phyloP scores from a whole-genome alignment of 2,888 invertebrate genomes.

The Panorpa germanica region DNA sequence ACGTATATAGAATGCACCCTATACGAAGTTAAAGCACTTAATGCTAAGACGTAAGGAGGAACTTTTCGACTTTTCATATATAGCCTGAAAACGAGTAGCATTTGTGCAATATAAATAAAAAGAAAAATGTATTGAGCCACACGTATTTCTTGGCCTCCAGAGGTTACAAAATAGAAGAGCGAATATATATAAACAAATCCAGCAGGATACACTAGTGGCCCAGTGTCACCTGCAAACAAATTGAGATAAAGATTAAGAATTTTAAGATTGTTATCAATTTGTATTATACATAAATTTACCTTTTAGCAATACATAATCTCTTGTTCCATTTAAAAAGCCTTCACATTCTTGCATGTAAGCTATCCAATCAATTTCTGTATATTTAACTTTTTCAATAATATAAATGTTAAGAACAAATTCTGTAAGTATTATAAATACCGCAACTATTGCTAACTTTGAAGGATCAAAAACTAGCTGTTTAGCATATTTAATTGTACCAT shows the following conservation, averaged over 20 bases:
- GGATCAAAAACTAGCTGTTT: constrained; percentile 46
- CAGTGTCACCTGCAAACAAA: constrained; percentile 59
- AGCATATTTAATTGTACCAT: constrained; percentile 30
- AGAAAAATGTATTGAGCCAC: constrained; percentile 89
- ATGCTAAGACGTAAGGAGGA: constrained; percentile 78
- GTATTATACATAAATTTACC: no score
- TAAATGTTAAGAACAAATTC: constrained; percentile 60
- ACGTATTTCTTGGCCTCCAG: constrained; percentile 58
- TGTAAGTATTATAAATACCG: constrained; percentile 41
- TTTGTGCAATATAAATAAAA: constrained; percentile 57
- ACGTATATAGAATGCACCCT: constrained; percentile 96
- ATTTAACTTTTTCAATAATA: constrained; percentile 55
- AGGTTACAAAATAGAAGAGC: constrained; percentile 66
- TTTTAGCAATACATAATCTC: constrained; percentile 71
- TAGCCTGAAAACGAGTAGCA: constrained; percentile 65
- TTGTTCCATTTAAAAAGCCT: constrained; percentile 87
- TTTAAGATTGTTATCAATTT: no score
- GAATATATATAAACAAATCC: constrained; percentile 92
- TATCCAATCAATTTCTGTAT: constrained; percentile 98
- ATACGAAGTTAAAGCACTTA: constrained; percentile 86
- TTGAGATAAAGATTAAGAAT: no score
- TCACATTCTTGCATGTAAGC: constrained; percentile 99
- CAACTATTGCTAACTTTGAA: constrained; percentile 37
- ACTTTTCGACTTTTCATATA: constrained; percentile 72
- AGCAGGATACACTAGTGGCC: constrained; percentile 94